Evolutionary conservation across 2,113 vertebrate genomes (phyloP).

Genomic region (Rallus limicola): DNA sequence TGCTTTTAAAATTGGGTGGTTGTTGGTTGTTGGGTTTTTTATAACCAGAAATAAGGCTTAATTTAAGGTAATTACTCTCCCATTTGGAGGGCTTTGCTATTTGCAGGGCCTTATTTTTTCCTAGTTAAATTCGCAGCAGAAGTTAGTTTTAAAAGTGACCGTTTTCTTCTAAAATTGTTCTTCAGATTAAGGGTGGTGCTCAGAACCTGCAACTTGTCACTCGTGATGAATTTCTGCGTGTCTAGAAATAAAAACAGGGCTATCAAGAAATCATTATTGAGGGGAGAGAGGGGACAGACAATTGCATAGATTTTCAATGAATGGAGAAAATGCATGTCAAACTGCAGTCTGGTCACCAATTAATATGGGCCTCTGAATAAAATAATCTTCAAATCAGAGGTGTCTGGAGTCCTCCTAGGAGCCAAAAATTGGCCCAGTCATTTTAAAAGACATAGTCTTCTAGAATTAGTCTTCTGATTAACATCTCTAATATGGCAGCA

Average conservation of each 20-base stretch:
- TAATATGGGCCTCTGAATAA: neutral
- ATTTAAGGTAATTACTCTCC: conserved; percentile 78
- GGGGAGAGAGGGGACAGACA: neutral
- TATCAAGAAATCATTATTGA: neutral
- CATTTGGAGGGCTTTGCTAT: conserved; percentile 62
- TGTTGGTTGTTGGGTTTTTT: neutral
- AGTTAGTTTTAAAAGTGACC: conserved; percentile 52
- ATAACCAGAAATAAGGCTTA: conserved; percentile 77
- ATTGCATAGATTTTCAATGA: neutral
- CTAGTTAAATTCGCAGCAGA: conserved; percentile 63
- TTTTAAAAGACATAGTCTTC: neutral
- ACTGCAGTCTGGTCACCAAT: neutral
- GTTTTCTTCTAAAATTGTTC: conserved; percentile 69
- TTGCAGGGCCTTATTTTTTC: conserved; percentile 68
- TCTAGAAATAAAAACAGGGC: neutral
- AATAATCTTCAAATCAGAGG: neutral
- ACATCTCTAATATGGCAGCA: neutral
- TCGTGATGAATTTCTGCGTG: neutral
- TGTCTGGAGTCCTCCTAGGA: neutral
- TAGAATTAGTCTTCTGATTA: neutral
- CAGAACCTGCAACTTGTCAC: neutral
- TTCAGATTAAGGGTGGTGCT: conserved; percentile 18
- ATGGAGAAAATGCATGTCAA: neutral
- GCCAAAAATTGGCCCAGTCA: neutral
- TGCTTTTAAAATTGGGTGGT: conserved; percentile 29